These are phyloP conservation scores for Xiphorhynchus elegans DNA, from an alignment of 2,113 vertebrate species.

Conservation along the genomic window DNA sequence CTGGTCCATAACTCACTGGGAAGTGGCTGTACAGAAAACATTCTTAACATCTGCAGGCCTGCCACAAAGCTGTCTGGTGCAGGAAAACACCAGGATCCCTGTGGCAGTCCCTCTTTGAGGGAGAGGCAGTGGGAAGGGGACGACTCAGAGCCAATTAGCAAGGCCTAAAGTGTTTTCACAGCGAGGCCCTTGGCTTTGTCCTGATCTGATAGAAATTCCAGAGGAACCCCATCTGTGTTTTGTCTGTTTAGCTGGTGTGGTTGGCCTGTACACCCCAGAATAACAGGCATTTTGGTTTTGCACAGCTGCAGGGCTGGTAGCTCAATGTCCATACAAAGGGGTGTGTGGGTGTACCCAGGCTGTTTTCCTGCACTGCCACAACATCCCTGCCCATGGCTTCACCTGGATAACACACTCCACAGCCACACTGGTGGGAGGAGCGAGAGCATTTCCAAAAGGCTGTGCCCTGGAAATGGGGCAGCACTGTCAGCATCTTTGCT, in stretches of 20 bases:
- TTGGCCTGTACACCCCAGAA: background rate
- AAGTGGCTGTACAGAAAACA: background rate
- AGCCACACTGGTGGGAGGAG: background rate
- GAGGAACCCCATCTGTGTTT: background rate
- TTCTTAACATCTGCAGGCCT: background rate
- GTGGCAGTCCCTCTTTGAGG: accelerated
- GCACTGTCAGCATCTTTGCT: background rate
- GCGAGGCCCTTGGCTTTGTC: background rate
- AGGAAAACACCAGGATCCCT: background rate
- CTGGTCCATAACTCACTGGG: background rate
- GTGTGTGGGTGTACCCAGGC: accelerated
- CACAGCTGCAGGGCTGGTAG: background rate
- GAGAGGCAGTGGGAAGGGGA: background rate
- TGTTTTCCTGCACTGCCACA: background rate
- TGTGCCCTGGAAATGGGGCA: background rate
- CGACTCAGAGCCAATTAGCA: background rate
- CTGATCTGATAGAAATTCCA: background rate
- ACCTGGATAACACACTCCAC: background rate
- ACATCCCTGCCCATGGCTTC: background rate
- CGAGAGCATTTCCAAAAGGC: background rate
- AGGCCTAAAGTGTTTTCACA: background rate
- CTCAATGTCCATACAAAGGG: background rate
- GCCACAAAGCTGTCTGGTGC: background rate
- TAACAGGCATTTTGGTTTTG: background rate
- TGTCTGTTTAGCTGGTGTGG: background rate